Base-by-base conservation (phyloP, 2,797 vertebrate genomes). In the Merluccius polli region DNA sequence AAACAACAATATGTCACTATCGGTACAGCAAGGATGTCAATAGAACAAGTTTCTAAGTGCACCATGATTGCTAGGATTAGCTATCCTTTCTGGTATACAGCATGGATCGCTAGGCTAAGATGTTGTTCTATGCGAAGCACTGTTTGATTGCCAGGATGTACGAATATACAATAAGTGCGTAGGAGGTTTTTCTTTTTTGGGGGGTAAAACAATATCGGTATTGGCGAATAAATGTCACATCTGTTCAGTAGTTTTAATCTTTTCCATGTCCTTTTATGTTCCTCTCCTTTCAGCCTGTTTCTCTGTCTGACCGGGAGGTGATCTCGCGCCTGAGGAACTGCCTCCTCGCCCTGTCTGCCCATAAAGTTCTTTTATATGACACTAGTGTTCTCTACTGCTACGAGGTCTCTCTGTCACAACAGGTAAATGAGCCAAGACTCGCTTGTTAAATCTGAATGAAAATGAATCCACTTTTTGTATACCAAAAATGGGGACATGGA, bases 321-420 rank as follows among this genome's bases (percentile, higher is more conserved):
- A 99, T 99, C 84, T 98, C 98, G 35, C 93, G 98, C 72, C 92
- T 99, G 75, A 96, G 96, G 81, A 99, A 99, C 92, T 99, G 98
- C 83, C 84, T 99, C 0, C 35, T 98, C 69, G 95, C 95, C 33
- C 89, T 99, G 90, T 91, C 94, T 0, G 87, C 94, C 4, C 95
- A 98, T 86, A 97, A 95, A 81, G 84, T 98, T 83, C 89, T 96
- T 79, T 88, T 99, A 74, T 99, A 94, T 16, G 98, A 99, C 84
- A 99, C 97, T 81, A 99, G 97, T 75, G 95, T 99, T 79, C 91
- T 98, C 18, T 99, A 99, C 69, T 98, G 98, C 92, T 99, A 98
- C 0, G 98, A 99, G 82, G 96, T 95, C 0, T 98, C 98, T 10
- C 91, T 97, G 76, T 73, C 93, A 0, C 96, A 98, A 73, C 95